Evolutionary conservation across 2,888 invertebrate species (phyloP).

Genomic region (Myopa tessellatipennis): DNA sequence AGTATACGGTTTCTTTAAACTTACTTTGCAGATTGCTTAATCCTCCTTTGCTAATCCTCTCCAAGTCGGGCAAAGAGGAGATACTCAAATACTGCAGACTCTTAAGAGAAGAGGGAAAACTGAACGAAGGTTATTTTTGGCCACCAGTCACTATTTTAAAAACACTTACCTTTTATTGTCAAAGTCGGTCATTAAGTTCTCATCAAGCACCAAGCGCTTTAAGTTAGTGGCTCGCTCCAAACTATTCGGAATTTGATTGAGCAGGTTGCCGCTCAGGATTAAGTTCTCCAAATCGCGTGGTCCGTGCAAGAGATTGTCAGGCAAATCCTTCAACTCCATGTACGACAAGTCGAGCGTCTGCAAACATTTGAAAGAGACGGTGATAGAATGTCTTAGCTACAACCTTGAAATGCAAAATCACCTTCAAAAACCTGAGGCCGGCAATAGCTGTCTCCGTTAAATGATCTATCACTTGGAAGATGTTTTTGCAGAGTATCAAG

Average conservation of each 20-base stretch:
- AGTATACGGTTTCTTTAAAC: slow-evolving; percentile 11
- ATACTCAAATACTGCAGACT: slow-evolving; percentile 76
- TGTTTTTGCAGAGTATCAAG: slow-evolving; percentile 80
- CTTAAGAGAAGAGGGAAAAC: slow-evolving; percentile 75
- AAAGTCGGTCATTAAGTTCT: slow-evolving; percentile 76
- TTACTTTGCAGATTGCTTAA: slow-evolving; percentile 71
- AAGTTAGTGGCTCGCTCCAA: slow-evolving; percentile 73
- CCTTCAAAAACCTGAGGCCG: slow-evolving; percentile 75
- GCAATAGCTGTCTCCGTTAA: slow-evolving; percentile 76
- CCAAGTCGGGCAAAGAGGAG: slow-evolving; percentile 75
- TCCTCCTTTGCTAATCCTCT: slow-evolving; percentile 70
- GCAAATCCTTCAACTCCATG: slow-evolving; percentile 74
- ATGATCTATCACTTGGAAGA: slow-evolving; percentile 75
- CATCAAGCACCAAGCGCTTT: slow-evolving; percentile 74
- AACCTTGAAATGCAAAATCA: slow-evolving; percentile 57
- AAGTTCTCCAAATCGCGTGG: slow-evolving; percentile 75
- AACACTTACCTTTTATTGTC: slow-evolving; percentile 66
- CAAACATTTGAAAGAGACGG: neutral
- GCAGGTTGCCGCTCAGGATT: slow-evolving; percentile 76
- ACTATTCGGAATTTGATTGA: slow-evolving; percentile 73
- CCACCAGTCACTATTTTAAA: neutral
- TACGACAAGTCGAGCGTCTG: slow-evolving; percentile 78
- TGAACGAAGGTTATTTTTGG: slow-evolving; percentile 53
- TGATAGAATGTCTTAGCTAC: slow-evolving; percentile 10
- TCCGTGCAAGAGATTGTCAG: slow-evolving; percentile 76